Conservation (phyloP, 2,113 vertebrate species). For the Dendrocopos noguchii region DNA sequence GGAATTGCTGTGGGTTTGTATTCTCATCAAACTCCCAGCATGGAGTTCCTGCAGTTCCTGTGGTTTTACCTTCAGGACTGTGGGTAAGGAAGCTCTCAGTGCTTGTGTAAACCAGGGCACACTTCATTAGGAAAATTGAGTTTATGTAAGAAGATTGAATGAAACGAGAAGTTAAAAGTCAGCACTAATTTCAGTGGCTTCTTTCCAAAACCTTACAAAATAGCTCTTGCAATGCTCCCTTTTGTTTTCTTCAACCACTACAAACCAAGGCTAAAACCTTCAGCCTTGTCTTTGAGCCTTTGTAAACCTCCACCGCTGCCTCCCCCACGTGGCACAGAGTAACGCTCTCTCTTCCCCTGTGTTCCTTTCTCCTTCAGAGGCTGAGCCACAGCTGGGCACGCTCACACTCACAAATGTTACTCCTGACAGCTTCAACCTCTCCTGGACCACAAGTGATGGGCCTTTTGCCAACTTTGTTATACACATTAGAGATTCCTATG, state of each 20-base stretch:
- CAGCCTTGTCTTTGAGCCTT: background rate
- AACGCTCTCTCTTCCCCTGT: constrained; percentile 18
- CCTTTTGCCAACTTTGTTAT: constrained; percentile 72
- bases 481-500: constrained; percentile 43
- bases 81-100: too few species aligned
- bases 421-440: constrained; percentile 74
- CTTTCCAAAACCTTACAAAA: constrained; percentile 27
- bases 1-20: background rate
- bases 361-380: constrained; percentile 72
- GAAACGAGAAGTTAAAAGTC: background rate
- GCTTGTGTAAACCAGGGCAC: background rate
- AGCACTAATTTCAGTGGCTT: constrained; percentile 45
- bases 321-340: background rate
- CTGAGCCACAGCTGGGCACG: constrained; percentile 71
- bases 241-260: background rate
- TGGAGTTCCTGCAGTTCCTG: background rate
- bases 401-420: constrained; percentile 77
- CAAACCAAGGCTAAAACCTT: background rate
- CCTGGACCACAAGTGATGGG: constrained; percentile 66
- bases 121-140: background rate
- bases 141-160: background rate
- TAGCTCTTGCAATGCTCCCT: background rate
- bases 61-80: background rate
- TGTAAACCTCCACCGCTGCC: background rate
- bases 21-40: background rate